Base-by-base conservation (phyloP, 2,113 vertebrate species). In the Progne subis region DNA sequence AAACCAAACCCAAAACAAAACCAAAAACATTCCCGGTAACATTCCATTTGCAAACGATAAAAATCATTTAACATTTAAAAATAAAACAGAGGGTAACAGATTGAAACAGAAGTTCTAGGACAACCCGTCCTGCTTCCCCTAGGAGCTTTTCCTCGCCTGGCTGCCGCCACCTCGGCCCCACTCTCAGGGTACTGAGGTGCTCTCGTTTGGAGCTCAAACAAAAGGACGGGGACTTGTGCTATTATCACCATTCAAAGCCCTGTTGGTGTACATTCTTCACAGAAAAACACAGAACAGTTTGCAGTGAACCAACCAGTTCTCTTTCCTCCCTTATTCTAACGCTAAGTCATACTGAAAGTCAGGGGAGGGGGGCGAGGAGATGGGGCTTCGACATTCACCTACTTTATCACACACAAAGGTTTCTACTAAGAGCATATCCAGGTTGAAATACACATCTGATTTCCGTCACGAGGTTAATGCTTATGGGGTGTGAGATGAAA, bases 361-460 rank as follows among this genome's bases (percentile, higher is more conserved):
- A 0, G 11, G 74, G 72, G 20, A 2, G 18, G 17, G 11, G 4
- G 18, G 8, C 5, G 41, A 18, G 34, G 7, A 67, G 82, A 84
- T 0, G 70, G 34, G 46, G 76, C 93, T 97, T 96, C 71, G 46
- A 83, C 76, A 95, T 96, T 94, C 94, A 96, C 60, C 96, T 96
- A 96, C 82, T 96, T 96, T 52, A 90, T 63, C 90, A 95, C 92
- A 97, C 93, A 95, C 95, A 49, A 34, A 78, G 34, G 57, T 93
- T 94, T 78, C 94, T 96, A 95, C 90, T 77, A 88, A 81, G 80
- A 95, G 93, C 93, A 96, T 88, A 94, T 49, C 93, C 94, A 95
- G 93, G 68, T 65, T 52, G 82, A 96, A 94, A 94, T 83, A 95
- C 85, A 94, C 68, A 78, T 90, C 61, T 83, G 94, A 90, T 77